Evolutionary conservation across 1,140 invertebrate genomes (phyloP), one percentile per base, ranked within the genome.

Genomic region (Drosophila kohkoa): DNA sequence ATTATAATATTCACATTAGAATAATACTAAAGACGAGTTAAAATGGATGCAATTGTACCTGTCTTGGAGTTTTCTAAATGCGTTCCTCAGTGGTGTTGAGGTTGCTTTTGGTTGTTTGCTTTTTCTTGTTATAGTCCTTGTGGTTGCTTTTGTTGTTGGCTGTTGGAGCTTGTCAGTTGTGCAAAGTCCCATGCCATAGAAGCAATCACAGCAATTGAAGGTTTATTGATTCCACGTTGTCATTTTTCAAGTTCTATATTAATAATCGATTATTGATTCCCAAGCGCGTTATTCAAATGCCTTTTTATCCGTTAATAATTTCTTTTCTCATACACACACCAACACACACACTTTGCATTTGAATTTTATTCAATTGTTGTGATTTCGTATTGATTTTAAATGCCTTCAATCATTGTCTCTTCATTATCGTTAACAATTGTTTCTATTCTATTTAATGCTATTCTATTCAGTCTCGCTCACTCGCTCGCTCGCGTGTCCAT

Each of bases 241-340:
- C 60, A 65, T 52, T 46, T 65, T 58, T 64, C 38, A 59, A 64
- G 57, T 60, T 65, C 16, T 41, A 38, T 60, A 71, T 59, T 59
- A 69, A 54, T 80, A 88, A 88, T 88, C 77, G 85, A 88, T 88
- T 88, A 88, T 88, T 89, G 83, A 89, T 89, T 86, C 63, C 63
- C 6, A 65, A 66, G 2, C 51, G 25, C 13, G 35, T 25, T 13
- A 64, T 58, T 57, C 10, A 63, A 68, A 38, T 25, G 11, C 32
- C 2, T 20, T 41, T 63, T 28, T 20, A 20, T 16, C 10, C 13
- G 25, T 20, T 25, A 20, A 11, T 49, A 28, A 25, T 20, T 48
- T 38, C 7, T 10, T 38, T 10, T 38, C 35, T 8, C 32, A 32
- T 7, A 4, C 20, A 25, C 20, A 25, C 20, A 4, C 3, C 3